Conservation (phyloP, 2,888 invertebrate species). For the Meloe dianella region DNA sequence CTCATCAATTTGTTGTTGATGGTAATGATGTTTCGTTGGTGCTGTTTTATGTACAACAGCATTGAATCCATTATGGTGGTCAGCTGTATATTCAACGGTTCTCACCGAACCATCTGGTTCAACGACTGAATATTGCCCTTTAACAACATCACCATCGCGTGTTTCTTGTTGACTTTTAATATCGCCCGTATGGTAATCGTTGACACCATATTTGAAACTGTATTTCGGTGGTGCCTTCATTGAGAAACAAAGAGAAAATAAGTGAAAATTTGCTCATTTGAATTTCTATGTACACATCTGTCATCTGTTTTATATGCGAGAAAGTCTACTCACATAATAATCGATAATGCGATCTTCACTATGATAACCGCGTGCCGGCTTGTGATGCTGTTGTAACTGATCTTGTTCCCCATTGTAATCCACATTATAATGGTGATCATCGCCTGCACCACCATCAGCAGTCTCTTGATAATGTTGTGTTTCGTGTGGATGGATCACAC, state of each 20-base stretch:
- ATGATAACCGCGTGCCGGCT: conserved; percentile 23
- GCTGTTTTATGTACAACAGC: conserved; percentile 52
- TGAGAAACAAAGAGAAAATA: conserved; percentile 1
- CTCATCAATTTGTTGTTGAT: conserved; percentile 13
- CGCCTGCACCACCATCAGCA: neutral
- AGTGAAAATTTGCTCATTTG: neutral
- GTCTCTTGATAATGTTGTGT: neutral
- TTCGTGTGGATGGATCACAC: neutral
- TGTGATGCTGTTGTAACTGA: conserved; percentile 31
- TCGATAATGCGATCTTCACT: conserved; percentile 40
- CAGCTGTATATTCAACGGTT: conserved; percentile 57
- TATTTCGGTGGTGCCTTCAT: conserved; percentile 54
- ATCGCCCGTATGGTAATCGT: conserved; percentile 56
- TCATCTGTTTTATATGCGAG: neutral
- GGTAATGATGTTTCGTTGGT: conserved; percentile 24
- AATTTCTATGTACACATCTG: neutral
- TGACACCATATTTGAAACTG: conserved; percentile 56
- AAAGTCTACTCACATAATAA: conserved; percentile 39
- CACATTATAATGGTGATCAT: neutral
- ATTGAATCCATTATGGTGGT: conserved; percentile 56
- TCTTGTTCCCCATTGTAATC: conserved; percentile 15
- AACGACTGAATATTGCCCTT: conserved; percentile 56
- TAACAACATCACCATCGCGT: conserved; percentile 56
- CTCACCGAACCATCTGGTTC: conserved; percentile 57
- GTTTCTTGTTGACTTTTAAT: conserved; percentile 55